phyloP scores from a whole-genome alignment of 2,888 invertebrate species.

The Leptinotarsa peninsularis region DNA sequence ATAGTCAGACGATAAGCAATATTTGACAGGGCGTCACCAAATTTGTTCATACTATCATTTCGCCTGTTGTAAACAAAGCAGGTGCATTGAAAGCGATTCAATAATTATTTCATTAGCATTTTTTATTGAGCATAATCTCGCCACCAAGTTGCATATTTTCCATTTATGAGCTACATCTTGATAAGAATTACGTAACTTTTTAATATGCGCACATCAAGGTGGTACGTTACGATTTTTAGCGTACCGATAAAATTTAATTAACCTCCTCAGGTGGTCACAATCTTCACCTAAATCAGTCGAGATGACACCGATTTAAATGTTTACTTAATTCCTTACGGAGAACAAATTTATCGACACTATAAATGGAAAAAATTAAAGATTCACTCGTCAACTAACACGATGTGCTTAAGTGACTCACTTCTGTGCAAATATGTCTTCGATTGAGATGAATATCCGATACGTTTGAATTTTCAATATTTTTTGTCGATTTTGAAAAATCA shows the following conservation, averaged over 20 bases:
- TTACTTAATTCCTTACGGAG: too few relatives aligned
- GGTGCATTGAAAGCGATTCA: conserved; percentile 27
- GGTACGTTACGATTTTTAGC: conserved; percentile 24
- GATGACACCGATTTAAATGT: background rate
- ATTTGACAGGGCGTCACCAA: conserved; percentile 5
- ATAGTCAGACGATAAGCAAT: background rate
- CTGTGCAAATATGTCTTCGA: too few relatives aligned
- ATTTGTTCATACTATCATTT: conserved; percentile 32
- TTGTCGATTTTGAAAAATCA: too few relatives aligned
- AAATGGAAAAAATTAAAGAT: background rate
- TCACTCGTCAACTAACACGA: too few relatives aligned
- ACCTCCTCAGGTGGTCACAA: conserved; percentile 15
- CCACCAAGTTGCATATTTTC: conserved; percentile 9
- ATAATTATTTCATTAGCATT: conserved; percentile 12
- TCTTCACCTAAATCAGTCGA: background rate
- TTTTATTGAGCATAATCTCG: conserved; percentile 11
- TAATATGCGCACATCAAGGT: conserved; percentile 8
- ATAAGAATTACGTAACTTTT: conserved; percentile 21
- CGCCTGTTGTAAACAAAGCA: conserved; percentile 32
- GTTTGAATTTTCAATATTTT: too few relatives aligned
- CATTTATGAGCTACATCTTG: conserved; percentile 22
- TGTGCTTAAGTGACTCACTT: too few relatives aligned
- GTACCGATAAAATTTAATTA: conserved; percentile 15
- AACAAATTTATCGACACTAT: conserved; percentile 1
- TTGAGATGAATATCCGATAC: too few relatives aligned